A percentile compares a stretch with the other conserved stretches of the same genome.
Evolutionary conservation across 2,888 invertebrate genomes (phyloP).

Genomic region (Thera obeliscata): DNA sequence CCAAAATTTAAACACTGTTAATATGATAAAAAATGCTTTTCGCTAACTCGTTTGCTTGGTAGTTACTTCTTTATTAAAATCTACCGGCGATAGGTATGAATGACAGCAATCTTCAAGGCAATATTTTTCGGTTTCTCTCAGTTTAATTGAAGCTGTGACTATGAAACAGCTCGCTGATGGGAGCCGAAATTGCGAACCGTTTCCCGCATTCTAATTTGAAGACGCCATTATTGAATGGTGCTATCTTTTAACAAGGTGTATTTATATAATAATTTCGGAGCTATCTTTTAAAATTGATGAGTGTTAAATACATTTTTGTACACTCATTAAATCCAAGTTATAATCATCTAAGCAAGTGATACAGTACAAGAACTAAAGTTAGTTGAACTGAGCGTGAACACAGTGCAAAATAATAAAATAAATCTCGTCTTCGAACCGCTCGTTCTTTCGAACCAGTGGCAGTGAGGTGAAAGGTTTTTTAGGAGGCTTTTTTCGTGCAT

Average conservation of each 20-base stretch:
- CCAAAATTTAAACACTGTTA: no score
- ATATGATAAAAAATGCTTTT: no score
- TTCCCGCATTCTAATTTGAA: conserved; percentile 64
- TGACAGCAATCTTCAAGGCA: conserved; percentile 41
- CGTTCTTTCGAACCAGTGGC: no score
- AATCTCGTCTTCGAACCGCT: no score
- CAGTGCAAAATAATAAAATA: no score
- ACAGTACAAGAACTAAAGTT: background rate
- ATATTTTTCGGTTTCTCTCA: conserved; percentile 48
- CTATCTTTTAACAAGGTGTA: conserved; percentile 39
- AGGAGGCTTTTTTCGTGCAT: no score
- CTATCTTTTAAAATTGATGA: background rate
- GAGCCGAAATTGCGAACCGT: conserved; percentile 55
- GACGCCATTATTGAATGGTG: conserved; percentile 49
- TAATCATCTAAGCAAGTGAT: background rate
- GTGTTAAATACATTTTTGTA: background rate
- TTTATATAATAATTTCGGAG: background rate
- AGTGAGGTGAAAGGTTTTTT: no score
- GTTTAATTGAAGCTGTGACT: conserved; percentile 63
- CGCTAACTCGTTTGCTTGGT: conserved; percentile 4
- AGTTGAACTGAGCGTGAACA: background rate
- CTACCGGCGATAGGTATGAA: background rate
- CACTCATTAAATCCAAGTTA: no score
- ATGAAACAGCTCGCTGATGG: conserved; percentile 58
- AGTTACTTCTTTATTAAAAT: conserved; percentile 38